Evolutionary conservation across 1,140 invertebrate genomes (phyloP), one percentile per base, ranked within the genome.

Genomic region (Caenorhabditis latens): DNA sequence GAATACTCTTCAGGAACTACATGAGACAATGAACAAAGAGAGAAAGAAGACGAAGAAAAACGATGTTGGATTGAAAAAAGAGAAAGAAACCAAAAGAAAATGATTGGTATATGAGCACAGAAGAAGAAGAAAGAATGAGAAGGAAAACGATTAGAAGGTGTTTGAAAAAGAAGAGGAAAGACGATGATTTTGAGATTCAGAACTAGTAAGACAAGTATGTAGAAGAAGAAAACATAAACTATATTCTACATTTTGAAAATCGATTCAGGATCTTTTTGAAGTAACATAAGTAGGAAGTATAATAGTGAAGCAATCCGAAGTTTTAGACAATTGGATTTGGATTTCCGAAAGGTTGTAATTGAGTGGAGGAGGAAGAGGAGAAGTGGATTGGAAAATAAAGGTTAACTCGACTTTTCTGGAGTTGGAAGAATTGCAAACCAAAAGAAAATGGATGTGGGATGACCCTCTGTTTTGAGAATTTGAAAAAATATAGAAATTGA

Each of bases 141-240:
- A 71, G 71, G 50, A 58, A 16, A 58, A n/a, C 57, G 57, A 58
- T 58, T 58, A 58, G 57, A 58, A 58, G 57, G 57, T 58, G 57
- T 58, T 58, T 8, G 57, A n/a, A 58, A n/a, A 21, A 58, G n/a
- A 58, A n/a, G 2, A 58, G n/a, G n/a, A 58, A 58, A 58, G 1
- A 21, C 14, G 57, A 21, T n/a, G 13, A 19, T 8, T n/a, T n/a
- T n/a, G 57, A 58, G 57, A n/a, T 21, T 58, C 11, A 58, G 57
- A 58, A 58, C 5, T 53, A 53, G 50, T 1, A 32, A 32, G 2
- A 32, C n/a, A n/a, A n/a, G n/a, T n/a, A n/a, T n/a, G 32, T 32
- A 32, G 32, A 32, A 32, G 32, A 32, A 32, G 32, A 32, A 32
- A 32, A 32, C 2, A 32, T 32, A 2, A 32, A 32, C 0, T 32